Evolutionary conservation across 2,113 vertebrate genomes (phyloP).

Genomic region (Pantherophis guttatus): DNA sequence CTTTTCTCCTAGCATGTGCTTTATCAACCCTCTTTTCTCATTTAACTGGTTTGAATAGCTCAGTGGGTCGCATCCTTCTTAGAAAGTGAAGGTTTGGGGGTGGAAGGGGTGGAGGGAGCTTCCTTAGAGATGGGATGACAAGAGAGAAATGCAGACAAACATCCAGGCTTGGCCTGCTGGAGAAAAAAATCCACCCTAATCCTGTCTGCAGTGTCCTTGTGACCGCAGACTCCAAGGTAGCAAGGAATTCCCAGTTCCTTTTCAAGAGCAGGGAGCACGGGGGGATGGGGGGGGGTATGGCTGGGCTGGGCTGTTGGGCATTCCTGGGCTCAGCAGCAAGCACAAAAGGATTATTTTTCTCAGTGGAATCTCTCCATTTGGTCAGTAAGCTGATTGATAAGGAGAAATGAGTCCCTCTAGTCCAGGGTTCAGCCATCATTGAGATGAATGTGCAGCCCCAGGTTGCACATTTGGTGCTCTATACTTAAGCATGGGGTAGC

Average conservation of each 20-base stretch:
- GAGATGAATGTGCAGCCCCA: not conserved
- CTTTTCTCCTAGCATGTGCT: conserved; percentile 66
- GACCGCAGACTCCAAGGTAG: conserved; percentile 41
- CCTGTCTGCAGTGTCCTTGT: conserved; percentile 60
- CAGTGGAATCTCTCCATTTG: not conserved
- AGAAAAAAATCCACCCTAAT: conserved; percentile 69
- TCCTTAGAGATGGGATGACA: conserved; percentile 66
- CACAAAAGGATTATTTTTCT: not conserved
- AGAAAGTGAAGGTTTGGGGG: conserved; percentile 52
- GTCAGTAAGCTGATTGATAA: not conserved
- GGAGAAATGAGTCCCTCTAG: not conserved
- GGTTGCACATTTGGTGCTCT: not conserved
- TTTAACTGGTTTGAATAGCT: conserved; percentile 73
- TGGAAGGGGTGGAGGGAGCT: conserved; percentile 38
- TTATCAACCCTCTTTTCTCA: conserved; percentile 77
- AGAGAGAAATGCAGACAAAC: conserved; percentile 67
- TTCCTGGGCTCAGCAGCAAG: not conserved
- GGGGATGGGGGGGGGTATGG: conserved; percentile 34
- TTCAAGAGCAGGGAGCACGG: conserved; percentile 34
- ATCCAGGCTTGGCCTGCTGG: conserved; percentile 39
- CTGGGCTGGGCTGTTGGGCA: not conserved
- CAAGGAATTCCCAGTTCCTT: conserved; percentile 37
- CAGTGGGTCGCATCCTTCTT: conserved; percentile 75
- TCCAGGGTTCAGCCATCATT: not conserved
- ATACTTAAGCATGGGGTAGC: not conserved